Evolutionary conservation across 2,797 vertebrate genomes (phyloP), one percentile per base, ranked within the genome.

Genomic region (Lithobates pipiens): DNA sequence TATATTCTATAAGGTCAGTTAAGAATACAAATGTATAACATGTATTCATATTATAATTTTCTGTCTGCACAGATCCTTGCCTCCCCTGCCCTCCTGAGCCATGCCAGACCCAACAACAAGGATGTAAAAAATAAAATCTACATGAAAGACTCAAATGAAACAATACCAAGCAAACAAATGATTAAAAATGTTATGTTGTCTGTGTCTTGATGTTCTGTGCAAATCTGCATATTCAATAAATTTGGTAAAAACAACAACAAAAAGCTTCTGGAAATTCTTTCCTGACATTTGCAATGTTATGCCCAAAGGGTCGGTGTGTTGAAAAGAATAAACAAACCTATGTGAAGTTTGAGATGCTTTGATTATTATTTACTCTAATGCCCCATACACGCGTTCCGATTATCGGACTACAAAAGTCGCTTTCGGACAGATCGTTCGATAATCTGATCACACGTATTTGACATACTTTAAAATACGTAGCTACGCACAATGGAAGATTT

Each of bases 1-100:
- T 46, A 46, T 46, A 46, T 46, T 46, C 3, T 15, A 13, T 46
- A 46, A 2, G 2, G 44, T 13, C 44, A 11, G 42, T 72, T 15
- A 10, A 69, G n/a, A 72, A 32, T 11, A 74, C 21, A 46, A 44
- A 32, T 10, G 9, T 1, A 11, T 75, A n/a, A 36, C 10, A 36
- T 21, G 2, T 15, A 29, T 32, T 57, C 46, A 8, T 27, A 57
- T 9, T 54, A 16, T 76, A 34, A 61, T 84, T 29, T 42, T 71
- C 9, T 54, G 9, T 80, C 11, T 71, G 0, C 32, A 44, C 82
- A 84, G 82, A 84, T 13, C 75, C 82, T 3, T 77, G 74, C 82
- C 44, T 29, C 68, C 80, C 80, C 16, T 82, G 80, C 74, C 65
- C 73, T 21, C 73, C 65, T 42, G 65, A 84, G 27, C 82, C 74